Evolutionary conservation across 2,113 vertebrate genomes (phyloP).

Genomic region (Oostethus manadensis): DNA sequence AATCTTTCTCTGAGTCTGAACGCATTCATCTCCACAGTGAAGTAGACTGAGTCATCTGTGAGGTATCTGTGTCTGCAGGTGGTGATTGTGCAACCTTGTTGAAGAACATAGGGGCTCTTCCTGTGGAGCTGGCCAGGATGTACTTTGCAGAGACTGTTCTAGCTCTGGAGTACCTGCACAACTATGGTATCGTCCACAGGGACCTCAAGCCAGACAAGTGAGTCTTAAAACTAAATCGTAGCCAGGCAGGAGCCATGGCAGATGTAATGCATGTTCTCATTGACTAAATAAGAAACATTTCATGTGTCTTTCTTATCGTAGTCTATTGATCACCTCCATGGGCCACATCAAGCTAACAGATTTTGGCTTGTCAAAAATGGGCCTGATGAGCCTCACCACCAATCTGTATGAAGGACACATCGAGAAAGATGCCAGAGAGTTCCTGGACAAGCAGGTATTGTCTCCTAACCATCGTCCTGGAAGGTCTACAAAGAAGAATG

Average conservation of each 20-base stretch:
- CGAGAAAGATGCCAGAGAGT: constrained; percentile 90
- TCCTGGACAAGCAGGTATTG: constrained; percentile 90
- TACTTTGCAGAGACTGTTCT: constrained; percentile 93
- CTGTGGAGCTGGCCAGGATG: constrained; percentile 86
- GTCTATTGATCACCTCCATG: constrained; percentile 94
- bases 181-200: constrained; percentile 91
- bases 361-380: constrained; percentile 94
- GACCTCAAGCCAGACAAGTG: constrained; percentile 97
- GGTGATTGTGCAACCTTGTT: constrained; percentile 91
- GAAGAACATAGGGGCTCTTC: constrained; percentile 91
- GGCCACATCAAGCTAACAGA: constrained; percentile 94
- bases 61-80: constrained; percentile 63
- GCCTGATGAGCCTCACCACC: constrained; percentile 93
- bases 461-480: not conserved
- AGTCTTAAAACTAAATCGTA: constrained; percentile 26
- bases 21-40: not conserved
- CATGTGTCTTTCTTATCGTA: constrained; percentile 38
- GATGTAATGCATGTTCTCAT: not conserved
- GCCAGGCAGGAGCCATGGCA: too few relatives aligned
- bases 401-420: constrained; percentile 95
- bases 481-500: not conserved
- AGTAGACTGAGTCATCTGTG: not conserved
- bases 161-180: constrained; percentile 89
- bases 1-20: not conserved
- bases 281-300: not conserved